phyloP scores from a whole-genome alignment of 2,888 invertebrate species.

The Drosophila mercatorum region DNA sequence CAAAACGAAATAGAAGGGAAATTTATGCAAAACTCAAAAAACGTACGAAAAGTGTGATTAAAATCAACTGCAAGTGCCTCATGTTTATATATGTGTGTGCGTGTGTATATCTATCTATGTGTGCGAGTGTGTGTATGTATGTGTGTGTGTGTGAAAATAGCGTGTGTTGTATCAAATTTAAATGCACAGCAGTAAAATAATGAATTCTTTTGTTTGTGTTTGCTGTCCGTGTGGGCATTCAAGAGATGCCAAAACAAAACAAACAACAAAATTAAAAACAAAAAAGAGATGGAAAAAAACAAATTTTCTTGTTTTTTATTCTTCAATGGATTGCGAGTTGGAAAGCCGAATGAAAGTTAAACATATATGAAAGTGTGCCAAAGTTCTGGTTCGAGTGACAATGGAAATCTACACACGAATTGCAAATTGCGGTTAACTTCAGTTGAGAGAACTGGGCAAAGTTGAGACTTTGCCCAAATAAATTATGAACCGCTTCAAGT shows the following conservation, averaged over 20 bases:
- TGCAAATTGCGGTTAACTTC: conserved; percentile 34
- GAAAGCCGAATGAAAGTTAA: conserved; percentile 47
- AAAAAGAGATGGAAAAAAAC: background rate
- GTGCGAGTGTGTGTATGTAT: conserved; percentile 14
- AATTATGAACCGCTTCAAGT: conserved; percentile 44
- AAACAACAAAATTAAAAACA: conserved; percentile 37
- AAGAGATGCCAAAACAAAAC: conserved; percentile 38
- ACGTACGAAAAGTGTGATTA: conserved; percentile 67
- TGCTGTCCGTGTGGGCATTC: conserved; percentile 35
- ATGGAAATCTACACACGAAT: conserved; percentile 18
- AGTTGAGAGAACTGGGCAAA: conserved; percentile 9
- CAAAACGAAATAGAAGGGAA: conserved; percentile 69
- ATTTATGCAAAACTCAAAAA: conserved; percentile 79
- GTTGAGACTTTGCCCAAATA: conserved; percentile 33
- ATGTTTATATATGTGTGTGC: conserved; percentile 27
- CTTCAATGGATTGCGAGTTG: conserved; percentile 13
- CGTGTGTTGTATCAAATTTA: conserved; percentile 79
- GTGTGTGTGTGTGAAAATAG: conserved; percentile 57
- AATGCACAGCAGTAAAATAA: conserved; percentile 77
- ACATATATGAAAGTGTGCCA: conserved; percentile 55
- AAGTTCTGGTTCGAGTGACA: conserved; percentile 46
- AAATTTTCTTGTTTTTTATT: conserved; percentile 23
- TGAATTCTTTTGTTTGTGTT: conserved; percentile 78
- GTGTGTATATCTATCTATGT: background rate
- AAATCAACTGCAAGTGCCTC: conserved; percentile 70